Conservation (phyloP, 2,888 invertebrate species). For the Cosmia pyralina region DNA sequence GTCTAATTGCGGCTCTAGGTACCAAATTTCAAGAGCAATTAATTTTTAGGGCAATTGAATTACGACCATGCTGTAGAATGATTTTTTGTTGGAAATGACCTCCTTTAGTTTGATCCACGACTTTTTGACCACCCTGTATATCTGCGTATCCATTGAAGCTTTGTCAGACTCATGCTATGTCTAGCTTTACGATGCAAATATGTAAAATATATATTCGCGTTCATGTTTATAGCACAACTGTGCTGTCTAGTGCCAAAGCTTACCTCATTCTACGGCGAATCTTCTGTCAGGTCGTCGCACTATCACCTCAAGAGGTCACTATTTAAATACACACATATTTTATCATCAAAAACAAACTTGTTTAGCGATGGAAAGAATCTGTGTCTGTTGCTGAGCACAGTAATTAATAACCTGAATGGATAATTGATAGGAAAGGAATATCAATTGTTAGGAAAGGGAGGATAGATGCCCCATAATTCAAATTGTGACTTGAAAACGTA, state of each 20-base stretch:
- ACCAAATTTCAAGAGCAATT: too few relatives aligned
- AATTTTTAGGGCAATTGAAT: too few relatives aligned
- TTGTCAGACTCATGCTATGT: constrained; percentile 8
- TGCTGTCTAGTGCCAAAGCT: constrained; percentile 19
- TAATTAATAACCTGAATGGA: constrained; percentile 22
- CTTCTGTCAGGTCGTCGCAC: constrained; percentile 55
- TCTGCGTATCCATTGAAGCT: background rate
- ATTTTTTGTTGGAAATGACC: too few relatives aligned
- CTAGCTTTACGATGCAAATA: constrained; percentile 23
- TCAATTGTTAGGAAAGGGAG: background rate
- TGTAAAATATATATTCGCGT: constrained; percentile 16
- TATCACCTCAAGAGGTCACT: constrained; percentile 55
- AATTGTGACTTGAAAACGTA: too few relatives aligned
- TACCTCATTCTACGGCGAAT: constrained; percentile 41
- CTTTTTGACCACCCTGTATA: too few relatives aligned
- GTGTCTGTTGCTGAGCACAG: constrained; percentile 18
- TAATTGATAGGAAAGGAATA: background rate
- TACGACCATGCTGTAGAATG: too few relatives aligned
- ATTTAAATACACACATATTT: constrained; percentile 36
- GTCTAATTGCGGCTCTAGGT: too few relatives aligned
- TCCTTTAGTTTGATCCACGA: too few relatives aligned
- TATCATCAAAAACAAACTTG: constrained; percentile 41
- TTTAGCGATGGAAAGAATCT: constrained; percentile 22
- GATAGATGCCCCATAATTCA: too few relatives aligned
- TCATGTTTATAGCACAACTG: constrained; percentile 26